These are phyloP conservation scores for Leucosticte australis DNA, from an alignment of 2,113 vertebrate species.

Conservation along the genomic window DNA sequence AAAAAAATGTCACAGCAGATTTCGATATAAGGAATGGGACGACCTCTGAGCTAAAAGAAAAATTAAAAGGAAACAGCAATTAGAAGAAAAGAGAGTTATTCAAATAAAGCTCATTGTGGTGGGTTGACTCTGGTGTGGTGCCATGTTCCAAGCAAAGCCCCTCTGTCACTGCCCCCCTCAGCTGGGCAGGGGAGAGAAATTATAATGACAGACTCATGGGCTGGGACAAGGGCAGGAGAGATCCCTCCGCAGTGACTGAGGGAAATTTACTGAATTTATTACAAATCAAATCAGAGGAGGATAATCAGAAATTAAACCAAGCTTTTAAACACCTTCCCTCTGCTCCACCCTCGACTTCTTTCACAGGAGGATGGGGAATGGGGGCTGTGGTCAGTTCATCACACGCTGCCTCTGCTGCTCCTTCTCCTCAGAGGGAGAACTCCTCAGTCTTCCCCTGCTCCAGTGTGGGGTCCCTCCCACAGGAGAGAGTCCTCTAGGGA, in stretches of 20 bases:
- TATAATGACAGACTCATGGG: not conserved
- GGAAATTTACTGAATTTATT: not conserved
- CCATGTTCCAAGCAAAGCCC: not conserved
- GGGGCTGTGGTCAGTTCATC: not conserved
- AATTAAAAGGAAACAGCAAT: not conserved
- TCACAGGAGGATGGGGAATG: not conserved
- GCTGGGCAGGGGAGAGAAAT: not conserved
- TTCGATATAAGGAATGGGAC: not conserved
- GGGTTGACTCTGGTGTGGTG: not conserved
- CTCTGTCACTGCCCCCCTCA: not conserved
- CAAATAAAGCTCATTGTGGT: not conserved
- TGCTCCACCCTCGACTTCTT: not conserved
- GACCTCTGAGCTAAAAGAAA: not conserved
- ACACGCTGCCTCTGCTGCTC: not conserved
- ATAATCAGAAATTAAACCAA: not conserved
- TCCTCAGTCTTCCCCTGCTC: not conserved
- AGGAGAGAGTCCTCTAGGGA: not conserved
- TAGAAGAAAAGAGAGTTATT: not conserved
- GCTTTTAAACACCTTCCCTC: not conserved
- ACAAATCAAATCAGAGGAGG: not conserved
- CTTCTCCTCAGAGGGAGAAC: not conserved
- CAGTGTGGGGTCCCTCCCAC: not conserved
- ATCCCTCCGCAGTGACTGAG: not conserved
- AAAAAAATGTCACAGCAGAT: not conserved
- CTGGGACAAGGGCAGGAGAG: not conserved